Base-by-base conservation (phyloP, 2,113 vertebrate genomes). In the Chionodraco myersi region DNA sequence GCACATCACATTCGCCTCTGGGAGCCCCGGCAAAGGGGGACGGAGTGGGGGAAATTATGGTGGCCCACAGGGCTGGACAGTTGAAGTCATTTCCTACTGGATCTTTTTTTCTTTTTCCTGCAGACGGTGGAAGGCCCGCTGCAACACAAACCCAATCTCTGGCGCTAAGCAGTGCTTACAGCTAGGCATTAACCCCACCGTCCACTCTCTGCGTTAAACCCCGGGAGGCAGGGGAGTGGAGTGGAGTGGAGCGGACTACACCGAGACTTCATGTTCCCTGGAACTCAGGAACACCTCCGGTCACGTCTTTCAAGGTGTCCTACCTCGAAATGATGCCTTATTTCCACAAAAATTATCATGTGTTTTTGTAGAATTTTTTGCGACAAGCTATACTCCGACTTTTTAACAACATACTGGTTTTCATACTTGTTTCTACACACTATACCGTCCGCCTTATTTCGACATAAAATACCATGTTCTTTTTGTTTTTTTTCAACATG, bases 181-280 rank as follows among this genome's bases (percentile, higher is more conserved):
- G 91, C 92, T 10, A 93, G 77, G 93, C 90, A 93, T 93, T 93
- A 94, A 92, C 92, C 92, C 83, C 69, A 80, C 90, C 87, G 86
- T 91, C 91, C 92, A 88, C 90, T 84, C 86, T 70, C 75, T 82
- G 79, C 82, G 88, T 90, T 86, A 74, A 88, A 86, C 88, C 90
- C 94, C 92, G 14, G n/a, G 78, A 91, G 92, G 36, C 5, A 88
- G 66, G 84, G 54, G 83, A 85, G 80, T 68, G n/a, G 71, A 89
- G 86, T 59, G 78, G 80, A 89, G 86, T 59, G 78, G 80, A 80
- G 82, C 68, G 52, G 82, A 91, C 90, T 93, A 90, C 90, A 92
- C 90, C 68, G 88, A 77, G 88, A 92, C 83, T 88, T 81, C 63
- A 75, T 77, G 62, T 77, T 86, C 72, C 47, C 11, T 12, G 60